Evolutionary conservation across 2,797 vertebrate genomes (phyloP), one percentile per base, ranked within the genome.

Genomic region (Diceros bicornis): DNA sequence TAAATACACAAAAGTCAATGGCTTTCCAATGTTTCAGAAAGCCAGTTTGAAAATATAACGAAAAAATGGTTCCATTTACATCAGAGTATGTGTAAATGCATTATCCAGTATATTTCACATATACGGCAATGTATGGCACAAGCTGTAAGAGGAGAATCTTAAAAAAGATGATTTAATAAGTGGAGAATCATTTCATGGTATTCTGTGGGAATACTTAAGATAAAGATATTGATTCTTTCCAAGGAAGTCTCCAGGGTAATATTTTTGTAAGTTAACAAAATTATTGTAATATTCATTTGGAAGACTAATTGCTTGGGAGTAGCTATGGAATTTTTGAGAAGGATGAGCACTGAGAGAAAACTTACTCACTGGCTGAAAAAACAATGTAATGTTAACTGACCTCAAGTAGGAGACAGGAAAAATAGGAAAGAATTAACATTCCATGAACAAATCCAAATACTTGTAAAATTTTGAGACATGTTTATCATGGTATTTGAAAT

Each of bases 161-260:
- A 74, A 29, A 69, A 92, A 94, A 71, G 10, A 82, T 55, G 7
- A 75, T 90, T 82, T 95, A 87, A 69, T 92, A 77, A 44, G 18
- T 87, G 27, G 27, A 77, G 59, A 91, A 87, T n/a, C 3, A 11
- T 50, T 79, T 69, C 44, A 61, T 13, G 17, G 20, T 82, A 20
- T 66, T 91, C 29, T 2, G 11, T 83, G 14, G 44, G 23, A 68
- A 64, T 71, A 21, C 16, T 61, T 93, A 50, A 78, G 34, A 4
- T 64, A 47, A 72, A 78, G n/a, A 29, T 72, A 64, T 37, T 37
- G 47, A 83, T 78, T 79, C n/a, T 68, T 20, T 57, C 50, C 52
- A 59, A 84, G 84, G 23, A 61, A 47, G 52, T 55, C n/a, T 78
- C 16, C 27, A 78, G 62, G 52, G 27, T 50, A 82, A 68, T 89